phyloP scores from a whole-genome alignment of 2,797 vertebrate genomes.

The Psittacula echo region DNA sequence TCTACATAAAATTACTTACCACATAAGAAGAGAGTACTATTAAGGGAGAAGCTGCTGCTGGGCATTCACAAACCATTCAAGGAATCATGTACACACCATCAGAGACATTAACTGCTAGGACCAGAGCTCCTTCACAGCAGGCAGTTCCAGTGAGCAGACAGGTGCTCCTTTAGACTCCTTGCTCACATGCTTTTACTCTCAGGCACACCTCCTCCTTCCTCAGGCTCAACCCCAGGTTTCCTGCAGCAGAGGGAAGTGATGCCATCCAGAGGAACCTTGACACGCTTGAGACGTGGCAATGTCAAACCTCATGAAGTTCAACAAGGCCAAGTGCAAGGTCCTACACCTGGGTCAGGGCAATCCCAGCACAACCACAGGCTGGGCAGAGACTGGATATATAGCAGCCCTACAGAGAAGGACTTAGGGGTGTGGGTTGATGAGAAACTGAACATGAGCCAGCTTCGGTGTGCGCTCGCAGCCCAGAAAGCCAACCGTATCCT shows the following conservation, averaged over 20 bases:
- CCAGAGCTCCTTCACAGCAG: background rate
- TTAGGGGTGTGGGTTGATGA: background rate
- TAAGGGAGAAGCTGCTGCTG: background rate
- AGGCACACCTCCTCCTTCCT: background rate
- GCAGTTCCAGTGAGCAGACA: background rate
- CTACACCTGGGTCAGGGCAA: background rate
- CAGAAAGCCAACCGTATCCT: background rate
- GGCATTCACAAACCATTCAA: background rate
- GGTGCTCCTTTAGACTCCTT: background rate
- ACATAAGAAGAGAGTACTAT: background rate
- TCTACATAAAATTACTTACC: background rate
- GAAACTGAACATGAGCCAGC: background rate
- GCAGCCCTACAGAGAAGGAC: background rate
- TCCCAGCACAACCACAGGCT: background rate
- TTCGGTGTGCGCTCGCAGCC: background rate
- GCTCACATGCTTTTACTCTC: background rate
- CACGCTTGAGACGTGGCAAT: background rate
- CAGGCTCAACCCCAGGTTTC: background rate
- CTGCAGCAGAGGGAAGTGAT: background rate
- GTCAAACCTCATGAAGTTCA: background rate
- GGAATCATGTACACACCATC: background rate
- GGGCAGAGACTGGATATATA: background rate
- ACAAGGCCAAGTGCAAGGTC: background rate
- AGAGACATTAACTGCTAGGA: background rate
- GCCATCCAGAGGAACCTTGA: background rate